Evolutionary conservation across 2,888 invertebrate genomes (phyloP), one percentile per base, ranked within the genome.

Genomic region (Altica lythri): DNA sequence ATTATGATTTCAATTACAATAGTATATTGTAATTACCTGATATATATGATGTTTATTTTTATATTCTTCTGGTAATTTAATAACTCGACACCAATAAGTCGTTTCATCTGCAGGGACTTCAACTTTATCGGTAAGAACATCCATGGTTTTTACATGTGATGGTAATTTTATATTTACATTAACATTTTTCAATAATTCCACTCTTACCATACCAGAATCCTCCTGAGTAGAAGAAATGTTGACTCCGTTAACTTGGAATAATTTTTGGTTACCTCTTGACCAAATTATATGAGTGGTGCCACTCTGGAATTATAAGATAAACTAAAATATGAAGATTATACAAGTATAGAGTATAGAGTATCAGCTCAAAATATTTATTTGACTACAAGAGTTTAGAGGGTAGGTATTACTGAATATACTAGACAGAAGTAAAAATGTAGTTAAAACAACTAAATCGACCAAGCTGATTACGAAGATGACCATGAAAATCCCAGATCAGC

Each of bases 1-100:
- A n/a, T n/a, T n/a, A n/a, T n/a, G n/a, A n/a, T n/a, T n/a, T n/a
- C n/a, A n/a, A n/a, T n/a, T n/a, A n/a, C n/a, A n/a, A n/a, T n/a
- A n/a, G n/a, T n/a, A n/a, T n/a, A n/a, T n/a, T n/a, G n/a, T n/a
- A n/a, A n/a, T n/a, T n/a, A 83, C 83, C 83, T 89, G 85, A 34
- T 93, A 81, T 51, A 95, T 85, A 70, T 92, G 91, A 73, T 92
- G 94, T 34, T 64, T 64, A 68, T 86, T 84, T 50, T 83, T 83
- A 37, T 92, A 78, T 50, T 81, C 79, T 4, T 84, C 79, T 0
- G 95, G 92, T 9, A 99, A 75, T 69, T 86, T 87, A 44, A 89
- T 83, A 3, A 95, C 84, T 55, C 88, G 88, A 72, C 98, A 99
- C 97, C 98, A 99, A 72, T 99, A 99, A 0, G 96, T 97, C 0